These are phyloP conservation scores for Molossus molossus DNA, from an alignment of 2,797 vertebrate species.

Conservation along the genomic window DNA sequence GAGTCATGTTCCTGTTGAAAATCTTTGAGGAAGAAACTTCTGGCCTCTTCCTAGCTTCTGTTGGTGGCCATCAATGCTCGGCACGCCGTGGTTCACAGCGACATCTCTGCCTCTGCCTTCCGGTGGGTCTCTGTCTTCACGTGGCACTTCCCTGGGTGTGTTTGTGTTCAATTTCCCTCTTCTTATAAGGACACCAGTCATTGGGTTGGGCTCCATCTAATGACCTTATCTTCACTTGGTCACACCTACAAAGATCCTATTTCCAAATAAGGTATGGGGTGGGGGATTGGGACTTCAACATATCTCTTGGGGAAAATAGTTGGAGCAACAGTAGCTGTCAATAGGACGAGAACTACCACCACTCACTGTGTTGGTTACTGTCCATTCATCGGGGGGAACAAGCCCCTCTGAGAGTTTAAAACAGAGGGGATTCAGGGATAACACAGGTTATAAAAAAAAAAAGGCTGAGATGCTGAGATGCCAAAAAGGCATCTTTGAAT, in stretches of 20 bases:
- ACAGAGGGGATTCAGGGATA: not conserved
- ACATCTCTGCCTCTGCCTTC: not conserved
- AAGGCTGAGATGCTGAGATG: not conserved
- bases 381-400: not conserved
- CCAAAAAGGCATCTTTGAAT: not conserved
- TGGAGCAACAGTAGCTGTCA: not conserved
- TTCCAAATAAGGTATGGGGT: not conserved
- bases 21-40: not conserved
- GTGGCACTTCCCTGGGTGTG: not conserved
- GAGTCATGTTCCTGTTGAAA: not conserved
- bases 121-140: not conserved
- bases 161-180: not conserved
- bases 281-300: not conserved
- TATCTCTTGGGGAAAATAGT: not conserved
- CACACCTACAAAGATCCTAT: not conserved
- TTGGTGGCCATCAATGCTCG: accelerated
- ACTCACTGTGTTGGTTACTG: not conserved
- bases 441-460: not conserved
- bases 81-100: not conserved
- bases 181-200: not conserved
- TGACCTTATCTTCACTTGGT: not conserved
- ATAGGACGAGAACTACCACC: not conserved
- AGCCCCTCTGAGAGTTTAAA: not conserved
- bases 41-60: not conserved
- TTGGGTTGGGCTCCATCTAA: not conserved